Conservation (phyloP, 2,113 vertebrate species). For the Bubo bubo region DNA sequence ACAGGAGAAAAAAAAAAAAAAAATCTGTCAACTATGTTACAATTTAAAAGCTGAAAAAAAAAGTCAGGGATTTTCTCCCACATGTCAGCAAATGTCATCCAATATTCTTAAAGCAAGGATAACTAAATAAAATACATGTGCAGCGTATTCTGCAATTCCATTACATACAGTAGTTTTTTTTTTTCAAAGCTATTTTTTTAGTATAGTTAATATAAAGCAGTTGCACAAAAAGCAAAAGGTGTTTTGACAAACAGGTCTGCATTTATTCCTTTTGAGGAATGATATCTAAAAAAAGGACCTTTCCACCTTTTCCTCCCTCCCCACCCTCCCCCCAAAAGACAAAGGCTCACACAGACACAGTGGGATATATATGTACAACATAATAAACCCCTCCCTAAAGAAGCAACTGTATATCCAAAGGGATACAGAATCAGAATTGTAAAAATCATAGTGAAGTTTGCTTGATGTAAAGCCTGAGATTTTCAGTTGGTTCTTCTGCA, state of each 20-base stretch:
- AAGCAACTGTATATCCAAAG: slow-evolving; percentile 78
- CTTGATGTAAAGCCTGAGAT: slow-evolving; percentile 91
- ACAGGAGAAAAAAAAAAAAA: slow-evolving; percentile 75
- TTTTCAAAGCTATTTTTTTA: slow-evolving; percentile 84
- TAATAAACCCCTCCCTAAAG: slow-evolving; percentile 83
- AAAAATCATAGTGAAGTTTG: slow-evolving; percentile 81
- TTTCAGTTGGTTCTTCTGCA: slow-evolving; percentile 88
- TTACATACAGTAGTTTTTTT: slow-evolving; percentile 92
- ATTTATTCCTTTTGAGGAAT: slow-evolving; percentile 85
- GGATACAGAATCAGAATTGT: slow-evolving; percentile 80
- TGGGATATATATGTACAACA: slow-evolving; percentile 92
- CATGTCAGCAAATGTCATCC: slow-evolving; percentile 85
- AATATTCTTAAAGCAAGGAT: slow-evolving; percentile 88
- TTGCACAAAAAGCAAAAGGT: slow-evolving; percentile 92
- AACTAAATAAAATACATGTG: slow-evolving; percentile 93
- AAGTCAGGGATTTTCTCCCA: slow-evolving; percentile 82
- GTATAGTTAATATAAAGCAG: slow-evolving; percentile 94
- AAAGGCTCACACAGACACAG: slow-evolving; percentile 86
- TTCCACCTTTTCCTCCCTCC: slow-evolving; percentile 66
- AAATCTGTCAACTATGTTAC: slow-evolving; percentile 93
- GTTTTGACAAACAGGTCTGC: slow-evolving; percentile 85
- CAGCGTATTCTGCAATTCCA: slow-evolving; percentile 90
- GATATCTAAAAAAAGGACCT: slow-evolving; percentile 78
- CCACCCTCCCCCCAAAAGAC: slow-evolving; percentile 76
- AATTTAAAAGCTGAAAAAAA: slow-evolving; percentile 85